Evolutionary conservation across 1,140 invertebrate species (phyloP), one percentile per base, ranked within the genome.

Genomic region (Reticulitermes speratus): DNA sequence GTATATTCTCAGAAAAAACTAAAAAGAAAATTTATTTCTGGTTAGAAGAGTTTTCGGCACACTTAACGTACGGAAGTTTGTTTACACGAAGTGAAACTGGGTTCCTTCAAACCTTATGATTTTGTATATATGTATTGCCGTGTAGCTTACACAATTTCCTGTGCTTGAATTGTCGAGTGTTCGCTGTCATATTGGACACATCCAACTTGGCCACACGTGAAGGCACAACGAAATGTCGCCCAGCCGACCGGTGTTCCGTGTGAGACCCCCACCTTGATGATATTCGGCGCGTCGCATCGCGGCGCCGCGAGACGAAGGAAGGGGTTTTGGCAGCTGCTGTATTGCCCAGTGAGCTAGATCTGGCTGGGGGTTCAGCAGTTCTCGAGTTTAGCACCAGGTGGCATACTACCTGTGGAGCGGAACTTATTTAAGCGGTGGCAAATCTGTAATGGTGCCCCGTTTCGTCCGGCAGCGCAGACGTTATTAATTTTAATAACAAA

Each of bases 391-490:
- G 83, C 83, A 84, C 83, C 83, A 84, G 83, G 83, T 84, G 83
- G 83, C 83, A 52, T 52, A 11, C 65, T 75, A 75, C 65, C 65
- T 75, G 65, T 52, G 48, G 83, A 25, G 48, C 83, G 48, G 89
- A 89, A 90, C 89, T 91, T 92, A 92, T 92, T 92, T 92, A 92
- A 92, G 89, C 88, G 89, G 90, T 89, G 90, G 90, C 89, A 89
- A 88, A 88, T 88, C 87, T 88, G 88, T 88, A 87, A 89, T 89
- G 89, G 90, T 89, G 90, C 91, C 91, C 91, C 91, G 91, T 91
- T 90, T 91, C 90, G 90, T 91, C 90, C 89, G 90, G 90, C 90
- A 91, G 89, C 91, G 90, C 91, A 91, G 90, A 90, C 90, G 90
- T 91, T 91, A 90, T 89, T 90, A 89, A 88, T 88, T 88, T 90